A percentile compares a stretch with the other conserved stretches of the same genome.
These are phyloP conservation scores for Nipponia nippon DNA, from an alignment of 2,113 vertebrate species.

Conservation along the genomic window DNA sequence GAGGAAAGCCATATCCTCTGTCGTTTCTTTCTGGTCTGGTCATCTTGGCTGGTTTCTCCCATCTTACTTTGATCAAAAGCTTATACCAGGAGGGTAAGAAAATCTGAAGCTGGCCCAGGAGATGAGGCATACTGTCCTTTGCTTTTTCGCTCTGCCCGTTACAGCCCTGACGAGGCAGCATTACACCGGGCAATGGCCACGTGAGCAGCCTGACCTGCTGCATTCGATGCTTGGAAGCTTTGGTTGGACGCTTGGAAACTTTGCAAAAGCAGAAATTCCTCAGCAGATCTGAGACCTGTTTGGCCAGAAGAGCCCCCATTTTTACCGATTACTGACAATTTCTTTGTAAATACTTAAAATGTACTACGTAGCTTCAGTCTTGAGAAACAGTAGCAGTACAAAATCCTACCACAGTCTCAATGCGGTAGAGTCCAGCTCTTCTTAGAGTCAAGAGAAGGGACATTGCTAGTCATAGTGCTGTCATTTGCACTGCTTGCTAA, in stretches of 20 bases:
- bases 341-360: background rate
- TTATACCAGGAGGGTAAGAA: background rate
- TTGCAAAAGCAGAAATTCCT: background rate
- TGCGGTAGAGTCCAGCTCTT: background rate
- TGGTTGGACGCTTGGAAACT: fast-evolving
- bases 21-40: fast-evolving
- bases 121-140: background rate
- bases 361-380: fast-evolving
- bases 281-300: background rate
- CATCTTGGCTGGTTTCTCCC: fast-evolving
- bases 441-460: background rate
- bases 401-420: fast-evolving
- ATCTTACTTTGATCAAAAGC: background rate
- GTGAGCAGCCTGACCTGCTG: background rate
- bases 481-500: background rate
- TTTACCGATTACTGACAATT: background rate
- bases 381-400: fast-evolving
- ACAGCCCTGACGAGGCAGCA: fast-evolving
- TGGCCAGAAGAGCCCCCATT: background rate
- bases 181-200: fast-evolving
- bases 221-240: fast-evolving
- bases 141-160: background rate
- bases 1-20: background rate
- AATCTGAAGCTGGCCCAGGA: background rate
- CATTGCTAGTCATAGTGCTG: fast-evolving